Conservation (phyloP, 53 echinoderm and acorn worm genomes). For the Astropecten irregularis region DNA sequence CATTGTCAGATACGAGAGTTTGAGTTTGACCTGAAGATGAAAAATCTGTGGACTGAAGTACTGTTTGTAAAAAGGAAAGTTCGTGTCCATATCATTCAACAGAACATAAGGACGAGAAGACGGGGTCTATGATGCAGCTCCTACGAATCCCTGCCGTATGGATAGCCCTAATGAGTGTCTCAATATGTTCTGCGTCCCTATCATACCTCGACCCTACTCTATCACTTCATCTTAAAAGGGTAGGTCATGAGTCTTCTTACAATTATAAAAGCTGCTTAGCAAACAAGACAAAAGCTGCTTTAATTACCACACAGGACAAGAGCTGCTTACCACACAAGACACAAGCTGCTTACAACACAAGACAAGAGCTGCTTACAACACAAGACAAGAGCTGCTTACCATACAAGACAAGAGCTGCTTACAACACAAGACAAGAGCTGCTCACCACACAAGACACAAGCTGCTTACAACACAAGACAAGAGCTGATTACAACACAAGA, state of each 20-base stretch:
- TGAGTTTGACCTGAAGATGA: background rate
- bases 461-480: too few relatives aligned
- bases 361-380: background rate
- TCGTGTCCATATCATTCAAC: background rate
- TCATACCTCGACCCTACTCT: background rate
- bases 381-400: too few relatives aligned
- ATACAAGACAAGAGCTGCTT: too few relatives aligned
- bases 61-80: background rate
- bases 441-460: too few relatives aligned
- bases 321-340: too few relatives aligned
- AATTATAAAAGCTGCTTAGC: too few relatives aligned
- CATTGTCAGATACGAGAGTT: background rate
- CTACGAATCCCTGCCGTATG: slow-evolving; percentile 9
- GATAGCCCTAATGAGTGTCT: background rate
- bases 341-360: background rate
- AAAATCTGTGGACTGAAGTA: background rate
- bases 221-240: background rate
- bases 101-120: background rate
- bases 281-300: background rate
- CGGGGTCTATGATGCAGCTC: background rate
- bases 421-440: too few relatives aligned
- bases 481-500: background rate
- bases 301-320: too few relatives aligned
- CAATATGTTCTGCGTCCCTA: background rate
- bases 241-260: too few relatives aligned